Conservation (phyloP, 2,888 invertebrate genomes). For the Aspidapion aeneum region DNA sequence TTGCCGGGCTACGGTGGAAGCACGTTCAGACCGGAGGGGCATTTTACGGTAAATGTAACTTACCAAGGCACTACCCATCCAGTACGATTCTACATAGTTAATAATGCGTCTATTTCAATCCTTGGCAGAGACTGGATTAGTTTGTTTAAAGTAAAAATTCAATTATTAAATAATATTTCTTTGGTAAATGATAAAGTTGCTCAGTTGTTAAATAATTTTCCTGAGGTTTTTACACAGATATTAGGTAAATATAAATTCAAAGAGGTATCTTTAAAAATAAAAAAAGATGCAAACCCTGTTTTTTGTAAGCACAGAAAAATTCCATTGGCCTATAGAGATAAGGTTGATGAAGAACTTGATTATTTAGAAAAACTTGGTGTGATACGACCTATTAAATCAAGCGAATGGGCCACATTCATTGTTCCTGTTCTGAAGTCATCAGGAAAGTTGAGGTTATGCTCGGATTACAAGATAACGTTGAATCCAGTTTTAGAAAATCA, state of each 20-base stretch:
- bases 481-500: constrained; percentile 25
- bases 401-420: constrained; percentile 18
- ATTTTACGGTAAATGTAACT: no score
- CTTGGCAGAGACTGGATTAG: neutral
- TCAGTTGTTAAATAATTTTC: neutral
- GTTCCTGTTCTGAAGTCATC: constrained; percentile 21
- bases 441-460: constrained; percentile 24
- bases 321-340: neutral
- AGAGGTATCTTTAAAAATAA: constrained; percentile 12
- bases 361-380: constrained; percentile 13
- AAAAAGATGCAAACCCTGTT: constrained; percentile 13
- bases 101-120: neutral
- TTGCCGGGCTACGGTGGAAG: no score
- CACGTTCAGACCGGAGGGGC: neutral
- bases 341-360: constrained; percentile 16
- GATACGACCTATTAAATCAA: constrained; percentile 7
- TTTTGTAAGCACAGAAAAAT: constrained; percentile 11
- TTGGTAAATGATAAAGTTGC: no score
- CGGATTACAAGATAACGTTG: constrained; percentile 33
- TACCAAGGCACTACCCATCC: neutral
- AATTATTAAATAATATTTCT: neutral
- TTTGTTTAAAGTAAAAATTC: neutral
- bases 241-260: constrained; percentile 18
- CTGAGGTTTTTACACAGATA: constrained; percentile 9
- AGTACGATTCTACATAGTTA: neutral